Percentiles rank a stretch among this genome's conserved stretches.
These are phyloP conservation scores for Caenorhabditis sp. DNA, from an alignment of 2,888 invertebrate genomes.

Conservation along the genomic window DNA sequence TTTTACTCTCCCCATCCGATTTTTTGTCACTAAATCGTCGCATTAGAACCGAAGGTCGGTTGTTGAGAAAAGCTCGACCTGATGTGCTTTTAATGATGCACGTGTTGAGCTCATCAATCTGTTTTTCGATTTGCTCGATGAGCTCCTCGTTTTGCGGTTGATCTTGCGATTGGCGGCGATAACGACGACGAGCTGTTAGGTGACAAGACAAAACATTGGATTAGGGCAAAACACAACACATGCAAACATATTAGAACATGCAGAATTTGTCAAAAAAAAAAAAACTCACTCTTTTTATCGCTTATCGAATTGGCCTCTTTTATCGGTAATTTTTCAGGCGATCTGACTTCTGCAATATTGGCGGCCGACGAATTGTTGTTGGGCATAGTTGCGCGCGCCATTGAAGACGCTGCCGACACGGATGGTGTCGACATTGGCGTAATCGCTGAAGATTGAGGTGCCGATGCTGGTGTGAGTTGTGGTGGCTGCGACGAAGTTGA, in stretches of 20 bases:
- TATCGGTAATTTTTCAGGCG: neutral
- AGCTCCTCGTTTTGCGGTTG: neutral
- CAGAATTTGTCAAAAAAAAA: too few species aligned
- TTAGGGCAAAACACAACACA: too few species aligned
- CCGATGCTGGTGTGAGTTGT: neutral
- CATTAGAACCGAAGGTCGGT: slow-evolving; percentile 6
- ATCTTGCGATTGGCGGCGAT: neutral
- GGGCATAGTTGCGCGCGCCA: neutral
- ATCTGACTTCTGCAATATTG: neutral
- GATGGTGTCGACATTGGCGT: neutral
- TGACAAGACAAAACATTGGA: too few species aligned
- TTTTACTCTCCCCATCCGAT: neutral
- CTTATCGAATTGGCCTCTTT: neutral
- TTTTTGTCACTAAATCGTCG: neutral
- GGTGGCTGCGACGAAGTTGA: neutral
- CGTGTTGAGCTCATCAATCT: slow-evolving; percentile 2
- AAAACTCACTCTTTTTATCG: neutral
- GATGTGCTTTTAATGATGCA: slow-evolving; percentile 9
- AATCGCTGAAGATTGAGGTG: neutral
- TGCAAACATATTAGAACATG: too few species aligned
- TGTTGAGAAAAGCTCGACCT: slow-evolving; percentile 4
- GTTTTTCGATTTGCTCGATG: slow-evolving; percentile 1
- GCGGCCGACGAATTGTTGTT: neutral
- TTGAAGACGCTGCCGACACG: neutral
- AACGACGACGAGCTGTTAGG: neutral